Base-by-base conservation (phyloP, 2,888 invertebrate genomes). In the Arrhopalites spinosus region DNA sequence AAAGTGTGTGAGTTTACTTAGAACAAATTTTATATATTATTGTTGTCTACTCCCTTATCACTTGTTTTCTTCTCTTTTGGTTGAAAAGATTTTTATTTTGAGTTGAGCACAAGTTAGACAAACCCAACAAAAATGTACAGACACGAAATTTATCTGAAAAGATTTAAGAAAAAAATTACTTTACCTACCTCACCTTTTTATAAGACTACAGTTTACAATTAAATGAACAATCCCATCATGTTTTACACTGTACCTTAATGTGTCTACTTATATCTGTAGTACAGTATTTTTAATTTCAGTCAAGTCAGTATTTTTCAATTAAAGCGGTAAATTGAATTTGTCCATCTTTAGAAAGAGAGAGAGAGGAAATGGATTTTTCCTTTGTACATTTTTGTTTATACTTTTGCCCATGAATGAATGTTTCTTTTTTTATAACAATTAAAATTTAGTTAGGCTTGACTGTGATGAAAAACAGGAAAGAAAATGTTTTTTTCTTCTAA, bases 271-370 rank as follows among this genome's bases (percentile, higher is more conserved):
- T 7, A 45, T 15, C 45, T 11, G 15, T 11, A 45, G 45, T 7
- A 53, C 3, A 53, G 23, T 23, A 66, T 43, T 66, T 66, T 66
- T 66, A 43, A 36, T 53, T 66, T 23, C 11, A 66, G 45, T 66
- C 1, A n/a, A n/a, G n/a, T n/a, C n/a, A n/a, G n/a, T n/a, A 25
- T 50, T n/a, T 50, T 43, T 25, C 68, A 50, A 68, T 68, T 68
- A 47, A 68, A 68, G 68, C 68, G 68, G 68, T 68, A 68, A 68
- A 68, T 68, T 68, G 17, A 68, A 47, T 68, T 68, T 68, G n/a
- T 50, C 2, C 15, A 36, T 7, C 36, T 36, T 36, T 36, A 36
- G 36, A 11, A 36, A 11, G 36, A 36, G 36, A 11, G 36, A 36
- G 36, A 11, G 36, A 11, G 36, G 56, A 23, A 5, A 15, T 20